A percentile compares a stretch with the other conserved stretches of the same genome.
Evolutionary conservation across 2,797 vertebrate genomes (phyloP).

Genomic region (Momotus momota): DNA sequence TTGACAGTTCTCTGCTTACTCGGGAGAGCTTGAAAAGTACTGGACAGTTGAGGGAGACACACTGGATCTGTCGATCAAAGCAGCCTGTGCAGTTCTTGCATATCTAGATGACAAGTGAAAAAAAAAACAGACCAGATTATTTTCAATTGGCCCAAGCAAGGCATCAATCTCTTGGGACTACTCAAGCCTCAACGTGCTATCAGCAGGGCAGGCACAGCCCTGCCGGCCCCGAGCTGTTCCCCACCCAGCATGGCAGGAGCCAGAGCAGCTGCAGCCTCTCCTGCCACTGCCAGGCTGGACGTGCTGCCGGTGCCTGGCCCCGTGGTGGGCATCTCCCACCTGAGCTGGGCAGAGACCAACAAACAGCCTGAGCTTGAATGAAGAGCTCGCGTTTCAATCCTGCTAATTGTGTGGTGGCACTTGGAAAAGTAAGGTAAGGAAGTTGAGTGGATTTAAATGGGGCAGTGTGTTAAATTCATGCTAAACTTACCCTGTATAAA

Average conservation of each 20-base stretch:
- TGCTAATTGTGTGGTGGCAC: neutral
- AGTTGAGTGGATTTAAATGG: neutral
- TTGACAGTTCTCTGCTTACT: constrained; percentile 90
- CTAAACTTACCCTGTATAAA: neutral
- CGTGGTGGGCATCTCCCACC: neutral
- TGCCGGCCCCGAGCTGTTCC: neutral
- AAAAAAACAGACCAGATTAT: neutral
- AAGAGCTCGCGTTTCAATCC: rapidly evolving
- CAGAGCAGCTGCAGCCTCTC: neutral
- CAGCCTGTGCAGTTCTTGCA: constrained; percentile 92
- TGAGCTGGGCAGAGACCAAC: neutral
- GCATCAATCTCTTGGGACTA: neutral
- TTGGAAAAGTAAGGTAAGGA: neutral
- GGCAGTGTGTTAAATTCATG: neutral
- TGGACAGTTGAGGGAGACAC: constrained; percentile 93
- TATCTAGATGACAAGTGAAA: constrained; percentile 78
- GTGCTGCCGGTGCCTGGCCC: rapidly evolving
- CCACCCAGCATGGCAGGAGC: neutral
- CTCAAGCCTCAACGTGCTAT: rapidly evolving
- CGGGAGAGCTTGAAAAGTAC: constrained; percentile 93
- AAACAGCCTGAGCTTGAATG: neutral
- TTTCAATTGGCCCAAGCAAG: neutral
- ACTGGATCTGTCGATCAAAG: constrained; percentile 88
- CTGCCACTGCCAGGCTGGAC: neutral
- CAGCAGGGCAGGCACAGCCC: neutral